phyloP scores from a whole-genome alignment of 2,888 invertebrate species.

The Mimachlamys varia region DNA sequence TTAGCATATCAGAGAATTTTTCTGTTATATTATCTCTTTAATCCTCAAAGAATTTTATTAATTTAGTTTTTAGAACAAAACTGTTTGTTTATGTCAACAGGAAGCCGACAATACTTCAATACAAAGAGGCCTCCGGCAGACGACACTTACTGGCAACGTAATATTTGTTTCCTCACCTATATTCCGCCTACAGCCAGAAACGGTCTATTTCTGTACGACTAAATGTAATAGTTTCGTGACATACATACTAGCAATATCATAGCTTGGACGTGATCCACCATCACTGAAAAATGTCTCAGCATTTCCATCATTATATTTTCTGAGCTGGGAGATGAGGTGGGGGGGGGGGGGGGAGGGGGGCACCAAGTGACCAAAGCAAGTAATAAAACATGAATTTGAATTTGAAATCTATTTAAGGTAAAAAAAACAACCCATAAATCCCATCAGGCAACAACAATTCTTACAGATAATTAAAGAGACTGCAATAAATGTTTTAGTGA shows the following conservation, averaged over 20 bases:
- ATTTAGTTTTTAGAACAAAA: no score
- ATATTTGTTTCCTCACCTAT: background rate
- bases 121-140: no score
- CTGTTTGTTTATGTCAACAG: no score
- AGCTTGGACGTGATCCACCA: background rate
- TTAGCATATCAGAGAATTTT: no score
- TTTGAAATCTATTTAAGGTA: constrained; percentile 4
- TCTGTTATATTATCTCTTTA: no score
- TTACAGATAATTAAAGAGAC: background rate
- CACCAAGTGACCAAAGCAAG: background rate
- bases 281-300: background rate
- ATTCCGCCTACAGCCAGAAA: constrained; percentile 7
- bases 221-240: background rate
- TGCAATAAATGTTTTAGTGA: no score
- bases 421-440: background rate
- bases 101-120: no score
- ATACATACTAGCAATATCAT: constrained; percentile 12
- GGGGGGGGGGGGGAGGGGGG: no score
- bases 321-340: background rate
- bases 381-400: constrained; percentile 1
- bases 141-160: no score
- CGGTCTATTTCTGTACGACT: background rate
- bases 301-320: background rate
- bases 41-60: no score
- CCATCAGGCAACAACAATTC: background rate